Conservation (phyloP, 2,113 vertebrate genomes). For the Dendrocopos noguchii region DNA sequence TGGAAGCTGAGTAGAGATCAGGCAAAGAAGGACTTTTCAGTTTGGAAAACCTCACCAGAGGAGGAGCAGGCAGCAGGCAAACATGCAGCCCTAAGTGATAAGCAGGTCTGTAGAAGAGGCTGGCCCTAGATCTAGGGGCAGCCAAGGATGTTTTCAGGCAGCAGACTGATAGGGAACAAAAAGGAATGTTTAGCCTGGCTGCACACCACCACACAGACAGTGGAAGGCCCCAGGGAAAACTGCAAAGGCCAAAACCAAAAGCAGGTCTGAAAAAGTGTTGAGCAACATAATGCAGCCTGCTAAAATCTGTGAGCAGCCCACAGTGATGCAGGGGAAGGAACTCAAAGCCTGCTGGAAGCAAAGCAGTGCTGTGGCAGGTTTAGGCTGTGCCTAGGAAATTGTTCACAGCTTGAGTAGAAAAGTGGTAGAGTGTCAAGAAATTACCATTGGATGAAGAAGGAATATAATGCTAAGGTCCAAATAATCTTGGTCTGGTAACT, state of each 20-base stretch:
- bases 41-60: background rate
- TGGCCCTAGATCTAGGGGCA: background rate
- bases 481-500: too few relatives aligned
- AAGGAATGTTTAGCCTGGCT: background rate
- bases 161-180: background rate
- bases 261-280: background rate
- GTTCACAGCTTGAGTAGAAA: too few relatives aligned
- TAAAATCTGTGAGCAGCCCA: background rate
- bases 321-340: background rate
- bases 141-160: background rate
- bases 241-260: background rate
- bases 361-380: background rate
- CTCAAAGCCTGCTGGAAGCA: background rate
- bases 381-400: too few relatives aligned
- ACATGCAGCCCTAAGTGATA: background rate
- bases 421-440: too few relatives aligned
- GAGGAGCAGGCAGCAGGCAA: background rate
- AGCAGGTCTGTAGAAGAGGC: background rate
- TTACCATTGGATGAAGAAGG: too few relatives aligned
- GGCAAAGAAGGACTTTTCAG: background rate
- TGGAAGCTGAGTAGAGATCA: background rate
- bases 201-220: background rate
- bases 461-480: too few relatives aligned
- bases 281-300: background rate
- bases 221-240: background rate